phyloP scores from a whole-genome alignment of 2,888 invertebrate species.

The Tenthredo livida region DNA sequence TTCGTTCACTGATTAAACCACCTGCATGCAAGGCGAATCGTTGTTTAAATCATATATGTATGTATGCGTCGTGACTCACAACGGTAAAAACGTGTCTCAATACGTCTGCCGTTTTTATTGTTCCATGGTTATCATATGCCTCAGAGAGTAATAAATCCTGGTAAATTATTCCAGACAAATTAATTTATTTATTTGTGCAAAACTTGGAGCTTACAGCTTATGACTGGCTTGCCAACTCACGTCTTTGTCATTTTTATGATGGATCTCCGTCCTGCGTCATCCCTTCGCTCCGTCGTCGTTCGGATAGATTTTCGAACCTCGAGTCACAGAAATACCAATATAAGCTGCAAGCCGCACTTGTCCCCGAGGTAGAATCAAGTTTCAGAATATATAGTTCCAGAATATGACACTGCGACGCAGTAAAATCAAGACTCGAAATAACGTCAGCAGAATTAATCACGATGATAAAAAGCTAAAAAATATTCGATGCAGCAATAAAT shows the following conservation, averaged over 20 bases:
- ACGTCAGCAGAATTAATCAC: neutral
- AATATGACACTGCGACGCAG: slow-evolving; percentile 2
- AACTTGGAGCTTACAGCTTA: slow-evolving; percentile 1
- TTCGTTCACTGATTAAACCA: neutral
- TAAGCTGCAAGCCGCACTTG: slow-evolving; percentile 22
- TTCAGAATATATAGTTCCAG: neutral
- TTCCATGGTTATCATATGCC: neutral
- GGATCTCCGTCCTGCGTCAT: neutral
- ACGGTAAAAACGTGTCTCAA: neutral
- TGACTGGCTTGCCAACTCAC: neutral
- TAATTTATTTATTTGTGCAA: neutral
- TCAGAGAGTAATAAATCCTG: neutral
- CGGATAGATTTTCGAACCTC: slow-evolving; percentile 2
- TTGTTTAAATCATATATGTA: neutral
- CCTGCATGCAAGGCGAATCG: neutral
- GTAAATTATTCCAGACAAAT: neutral
- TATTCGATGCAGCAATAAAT: neutral
- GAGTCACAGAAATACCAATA: slow-evolving; percentile 29
- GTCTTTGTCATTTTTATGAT: neutral
- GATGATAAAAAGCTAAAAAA: neutral
- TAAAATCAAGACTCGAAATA: neutral
- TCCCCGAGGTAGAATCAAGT: slow-evolving; percentile 18
- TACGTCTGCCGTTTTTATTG: slow-evolving; percentile 2
- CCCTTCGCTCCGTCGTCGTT: neutral
- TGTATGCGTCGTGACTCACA: neutral